Evolutionary conservation across 2,797 vertebrate species (phyloP).

Genomic region (Clarias fuscus): DNA sequence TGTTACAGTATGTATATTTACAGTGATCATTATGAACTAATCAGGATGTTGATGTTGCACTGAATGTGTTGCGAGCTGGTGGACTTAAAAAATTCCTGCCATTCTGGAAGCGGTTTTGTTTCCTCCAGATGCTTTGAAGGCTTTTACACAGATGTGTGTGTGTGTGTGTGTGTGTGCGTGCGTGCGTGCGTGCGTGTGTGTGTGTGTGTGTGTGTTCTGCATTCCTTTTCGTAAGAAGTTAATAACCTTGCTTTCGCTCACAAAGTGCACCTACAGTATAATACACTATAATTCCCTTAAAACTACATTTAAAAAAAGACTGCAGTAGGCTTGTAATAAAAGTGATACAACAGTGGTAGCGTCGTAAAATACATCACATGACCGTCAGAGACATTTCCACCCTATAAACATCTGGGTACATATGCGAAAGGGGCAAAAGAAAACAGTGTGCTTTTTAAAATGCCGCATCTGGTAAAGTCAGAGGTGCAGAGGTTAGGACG

Average conservation of each 20-base stretch:
- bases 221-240: background rate
- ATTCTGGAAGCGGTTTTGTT: background rate
- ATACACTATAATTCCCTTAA: conserved; percentile 1
- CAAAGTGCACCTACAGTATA: background rate
- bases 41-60: background rate
- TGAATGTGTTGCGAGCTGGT: background rate
- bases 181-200: conserved; percentile 3
- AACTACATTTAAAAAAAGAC: background rate
- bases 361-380: background rate
- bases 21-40: background rate
- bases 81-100: background rate
- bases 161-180: background rate
- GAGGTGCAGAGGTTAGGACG: conserved; percentile 16
- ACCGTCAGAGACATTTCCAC: background rate
- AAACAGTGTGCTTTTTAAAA: background rate
- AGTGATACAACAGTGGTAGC: background rate
- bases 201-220: background rate
- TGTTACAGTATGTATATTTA: background rate
- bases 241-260: background rate
- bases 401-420: background rate
- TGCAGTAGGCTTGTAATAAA: background rate
- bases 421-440: background rate
- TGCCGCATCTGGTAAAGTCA: conserved; percentile 25
- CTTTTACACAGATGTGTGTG: conserved; percentile 26
- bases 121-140: background rate